Evolutionary conservation across 2,113 vertebrate genomes (phyloP), one percentile per base, ranked within the genome.

Genomic region (Pardalotus punctatus): DNA sequence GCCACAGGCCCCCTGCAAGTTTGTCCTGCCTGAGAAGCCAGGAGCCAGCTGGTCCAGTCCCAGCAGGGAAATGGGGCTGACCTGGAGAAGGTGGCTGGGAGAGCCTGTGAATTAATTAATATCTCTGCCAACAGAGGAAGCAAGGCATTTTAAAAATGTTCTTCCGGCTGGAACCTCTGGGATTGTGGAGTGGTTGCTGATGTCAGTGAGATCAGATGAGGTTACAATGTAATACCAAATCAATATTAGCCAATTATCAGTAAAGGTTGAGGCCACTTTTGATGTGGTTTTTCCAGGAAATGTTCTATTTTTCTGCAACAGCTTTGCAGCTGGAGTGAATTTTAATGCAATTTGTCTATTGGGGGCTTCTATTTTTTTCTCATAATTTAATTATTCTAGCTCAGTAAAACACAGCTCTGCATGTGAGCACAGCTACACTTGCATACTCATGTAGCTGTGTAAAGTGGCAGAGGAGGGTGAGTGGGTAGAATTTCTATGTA

Each of bases 181-280:
- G 79, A 89, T 36, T 72, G 72, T 86, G 86, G 64, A 93, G 58
- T 83, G 67, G 88, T 71, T 77, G 24, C 89, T 74, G 85, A 62
- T 93, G 92, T 92, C 93, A 94, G 45, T 86, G 65, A 80, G 84
- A 96, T 92, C 86, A 91, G 95, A 79, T 64, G n/a, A 91, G 84
- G 82, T 90, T 92, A 72, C 85, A 91, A 89, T 93, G 88, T 91
- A 93, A 94, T 94, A 96, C 79, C 80, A 38, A 79, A 97, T 90
- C 92, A 96, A 93, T 97, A 94, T 94, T 78, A 96, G 92, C 92
- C 90, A 95, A 90, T 96, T 95, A 93, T 90, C 92, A 81, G 69
- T 81, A 86, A 92, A 97, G 88, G 65, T 28, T 88, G 94, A 93
- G 73, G 60, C 80, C 83, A 60, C 51, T 95, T 96, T 90, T 88